Evolutionary conservation across 2,888 invertebrate genomes (phyloP), one percentile per base, ranked within the genome.

Genomic region (Latrodectus hesperus): DNA sequence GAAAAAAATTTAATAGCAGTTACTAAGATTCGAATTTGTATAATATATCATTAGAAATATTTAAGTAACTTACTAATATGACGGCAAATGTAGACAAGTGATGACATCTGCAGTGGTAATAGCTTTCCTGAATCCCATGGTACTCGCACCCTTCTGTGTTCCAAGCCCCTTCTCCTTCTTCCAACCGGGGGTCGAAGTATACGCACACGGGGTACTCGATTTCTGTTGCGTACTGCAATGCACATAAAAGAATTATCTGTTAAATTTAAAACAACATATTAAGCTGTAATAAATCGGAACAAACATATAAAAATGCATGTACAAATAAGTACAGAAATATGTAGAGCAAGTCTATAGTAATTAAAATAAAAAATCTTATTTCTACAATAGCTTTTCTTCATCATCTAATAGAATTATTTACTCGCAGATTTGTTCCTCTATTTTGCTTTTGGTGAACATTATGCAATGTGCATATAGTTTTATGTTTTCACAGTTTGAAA

Each of bases 121-220:
- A 83, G 9, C 78, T 74, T 12, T 83, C 70, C 68, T 88, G 74
- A 9, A 74, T 14, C 4, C 83, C 87, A 14, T n/a, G 71, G 22
- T 70, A 83, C 38, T 83, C 74, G 64, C 87, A 88, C 11, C 87
- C 87, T 82, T 88, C 83, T 3, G 78, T 67, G 11, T 73, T 81
- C 87, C 87, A 88, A 1, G 65, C 77, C 22, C 87, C 87, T n/a
- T 76, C 72, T 0, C 72, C 68, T 16, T 82, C 38, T n/a, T 75
- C 60, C 53, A 78, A 14, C 1, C 51, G 60, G 0, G 78, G 78
- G 14, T 88, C 87, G 53, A 60, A 88, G 17, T 78, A 67, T 4
- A 78, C 74, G 16, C 87, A 88, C 3, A 76, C 55, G 0, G 86
- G 86, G 16, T 76, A 52, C 11, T 86, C 65, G 2, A 81, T 67